phyloP scores from a whole-genome alignment of 1,140 invertebrate genomes.

The Tenebrio molitor region DNA sequence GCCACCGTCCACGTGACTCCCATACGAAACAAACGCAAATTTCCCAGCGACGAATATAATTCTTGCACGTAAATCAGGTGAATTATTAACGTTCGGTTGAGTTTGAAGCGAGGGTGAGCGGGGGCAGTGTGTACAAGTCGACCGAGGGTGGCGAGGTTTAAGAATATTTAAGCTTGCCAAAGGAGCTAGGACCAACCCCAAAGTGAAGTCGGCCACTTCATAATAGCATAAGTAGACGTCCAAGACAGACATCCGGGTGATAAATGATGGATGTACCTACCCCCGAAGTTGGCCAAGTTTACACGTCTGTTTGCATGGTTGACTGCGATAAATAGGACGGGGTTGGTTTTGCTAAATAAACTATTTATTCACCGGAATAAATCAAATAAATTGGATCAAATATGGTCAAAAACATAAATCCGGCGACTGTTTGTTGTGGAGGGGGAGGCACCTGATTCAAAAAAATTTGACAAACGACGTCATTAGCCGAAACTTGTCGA shows the following conservation, averaged over 20 bases:
- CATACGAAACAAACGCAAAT: conserved; percentile 1
- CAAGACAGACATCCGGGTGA: conserved; percentile 52
- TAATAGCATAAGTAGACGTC: conserved; percentile 58
- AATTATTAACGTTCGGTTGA: conserved; percentile 42
- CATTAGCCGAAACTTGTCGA: conserved; percentile 38
- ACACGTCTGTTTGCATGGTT: conserved; percentile 18
- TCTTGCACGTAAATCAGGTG: conserved; percentile 15
- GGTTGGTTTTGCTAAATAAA: conserved; percentile 13
- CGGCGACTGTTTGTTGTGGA: neutral
- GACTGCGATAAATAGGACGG: conserved; percentile 1
- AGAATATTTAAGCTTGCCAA: conserved; percentile 50
- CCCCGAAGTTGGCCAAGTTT: conserved; percentile 26
- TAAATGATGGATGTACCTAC: conserved; percentile 52
- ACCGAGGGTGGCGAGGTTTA: conserved; percentile 37
- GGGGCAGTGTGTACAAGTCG: neutral
- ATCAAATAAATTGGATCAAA: conserved; percentile 31
- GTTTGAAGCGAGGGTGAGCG: conserved; percentile 6
- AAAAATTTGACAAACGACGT: conserved; percentile 36
- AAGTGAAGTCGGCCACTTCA: conserved; percentile 56
- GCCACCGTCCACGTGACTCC: conserved; percentile 7
- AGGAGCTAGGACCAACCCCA: conserved; percentile 48
- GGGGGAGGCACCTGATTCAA: neutral
- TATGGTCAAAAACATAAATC: conserved; percentile 27
- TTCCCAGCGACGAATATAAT: neutral
- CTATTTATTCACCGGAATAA: conserved; percentile 13